Conservation (phyloP, 2,113 vertebrate genomes). For the Actinemys pallida region DNA sequence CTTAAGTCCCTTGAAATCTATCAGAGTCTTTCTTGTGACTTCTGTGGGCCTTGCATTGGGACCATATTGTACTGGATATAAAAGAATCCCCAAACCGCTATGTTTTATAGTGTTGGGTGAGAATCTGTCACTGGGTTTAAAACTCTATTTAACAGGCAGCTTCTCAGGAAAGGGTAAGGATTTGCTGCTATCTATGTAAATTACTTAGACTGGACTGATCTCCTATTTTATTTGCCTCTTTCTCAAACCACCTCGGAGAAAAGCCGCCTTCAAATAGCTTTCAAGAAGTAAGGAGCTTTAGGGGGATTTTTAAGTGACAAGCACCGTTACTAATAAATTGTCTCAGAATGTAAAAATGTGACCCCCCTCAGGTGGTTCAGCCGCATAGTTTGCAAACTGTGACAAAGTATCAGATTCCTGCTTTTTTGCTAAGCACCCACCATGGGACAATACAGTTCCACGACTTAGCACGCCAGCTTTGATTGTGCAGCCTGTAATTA, state of each 20-base stretch:
- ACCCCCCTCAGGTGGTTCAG: constrained; percentile 78
- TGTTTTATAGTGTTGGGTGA: background rate
- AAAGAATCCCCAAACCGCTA: background rate
- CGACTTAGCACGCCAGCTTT: constrained; percentile 33
- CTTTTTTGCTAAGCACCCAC: constrained; percentile 72
- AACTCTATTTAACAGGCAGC: background rate
- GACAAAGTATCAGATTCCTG: constrained; percentile 80
- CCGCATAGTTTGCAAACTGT: constrained; percentile 88
- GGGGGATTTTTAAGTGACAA: constrained; percentile 73
- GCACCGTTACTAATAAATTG: constrained; percentile 75
- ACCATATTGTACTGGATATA: background rate
- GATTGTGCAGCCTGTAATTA: constrained; percentile 65
- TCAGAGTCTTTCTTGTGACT: background rate
- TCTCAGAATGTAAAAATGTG: constrained; percentile 76
- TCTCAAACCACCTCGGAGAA: constrained; percentile 49
- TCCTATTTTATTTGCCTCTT: constrained; percentile 39
- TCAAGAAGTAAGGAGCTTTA: constrained; percentile 36
- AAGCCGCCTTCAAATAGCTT: constrained; percentile 16
- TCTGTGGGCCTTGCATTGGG: background rate
- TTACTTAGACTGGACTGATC: background rate
- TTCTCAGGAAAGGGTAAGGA: constrained; percentile 23
- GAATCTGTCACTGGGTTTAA: background rate
- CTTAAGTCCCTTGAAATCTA: background rate
- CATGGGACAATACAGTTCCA: constrained; percentile 68
- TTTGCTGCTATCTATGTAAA: constrained; percentile 14